phyloP scores from a whole-genome alignment of 2,888 invertebrate species.

The Drosophila rubida region DNA sequence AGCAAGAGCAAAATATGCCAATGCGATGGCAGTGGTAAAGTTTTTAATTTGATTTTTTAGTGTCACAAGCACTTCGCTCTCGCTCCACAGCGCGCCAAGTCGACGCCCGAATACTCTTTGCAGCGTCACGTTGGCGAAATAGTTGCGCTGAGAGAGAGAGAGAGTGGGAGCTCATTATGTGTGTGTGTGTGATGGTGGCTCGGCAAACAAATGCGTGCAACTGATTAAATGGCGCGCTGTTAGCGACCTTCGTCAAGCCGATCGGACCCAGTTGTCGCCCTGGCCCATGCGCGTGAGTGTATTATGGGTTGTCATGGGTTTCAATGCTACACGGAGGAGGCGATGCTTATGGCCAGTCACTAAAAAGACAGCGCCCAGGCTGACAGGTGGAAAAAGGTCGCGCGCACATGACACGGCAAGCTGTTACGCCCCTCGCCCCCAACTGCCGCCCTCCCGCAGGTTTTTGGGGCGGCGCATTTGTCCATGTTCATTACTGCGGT shows the following conservation, averaged over 20 bases:
- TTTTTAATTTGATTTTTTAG: slow-evolving; percentile 38
- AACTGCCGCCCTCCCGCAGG: slow-evolving; percentile 4
- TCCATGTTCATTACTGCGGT: slow-evolving; percentile 80
- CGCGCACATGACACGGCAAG: slow-evolving; percentile 55
- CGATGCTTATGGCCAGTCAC: slow-evolving; percentile 5
- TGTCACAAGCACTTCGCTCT: slow-evolving; percentile 17
- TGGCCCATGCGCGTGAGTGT: slow-evolving; percentile 14
- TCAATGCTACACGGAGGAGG: no score
- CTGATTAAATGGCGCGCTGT: no score
- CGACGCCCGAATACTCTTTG: slow-evolving; percentile 12
- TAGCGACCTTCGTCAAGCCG: slow-evolving; percentile 19
- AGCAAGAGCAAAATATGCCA: slow-evolving; percentile 37
- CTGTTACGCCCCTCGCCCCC: slow-evolving; percentile 19
- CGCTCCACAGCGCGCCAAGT: background rate
- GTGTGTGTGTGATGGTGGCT: no score
- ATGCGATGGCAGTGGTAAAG: slow-evolving; percentile 32
- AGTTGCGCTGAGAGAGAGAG: no score
- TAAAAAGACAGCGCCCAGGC: slow-evolving; percentile 36
- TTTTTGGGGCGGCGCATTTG: slow-evolving; percentile 58
- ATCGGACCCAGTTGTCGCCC: slow-evolving; percentile 3
- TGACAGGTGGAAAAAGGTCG: slow-evolving; percentile 61
- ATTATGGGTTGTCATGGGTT: slow-evolving; percentile 20
- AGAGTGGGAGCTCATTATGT: no score
- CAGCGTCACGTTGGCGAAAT: no score
- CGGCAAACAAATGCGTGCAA: no score